Conservation (phyloP, 2,888 invertebrate species). For the Helobdella robusta region DNA sequence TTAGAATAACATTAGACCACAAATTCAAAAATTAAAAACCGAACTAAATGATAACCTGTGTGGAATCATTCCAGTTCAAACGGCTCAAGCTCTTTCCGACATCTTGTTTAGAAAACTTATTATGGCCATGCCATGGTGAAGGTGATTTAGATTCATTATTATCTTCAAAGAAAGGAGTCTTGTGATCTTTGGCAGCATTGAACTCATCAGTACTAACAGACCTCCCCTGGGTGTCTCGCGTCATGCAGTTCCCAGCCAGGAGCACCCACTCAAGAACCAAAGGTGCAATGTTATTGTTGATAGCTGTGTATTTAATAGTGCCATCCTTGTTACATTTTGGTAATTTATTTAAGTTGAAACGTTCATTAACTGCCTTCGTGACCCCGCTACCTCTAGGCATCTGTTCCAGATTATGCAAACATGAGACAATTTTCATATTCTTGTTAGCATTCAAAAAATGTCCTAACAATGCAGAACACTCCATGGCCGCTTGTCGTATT, state of each 20-base stretch:
- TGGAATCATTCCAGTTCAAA: not conserved
- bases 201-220: not conserved
- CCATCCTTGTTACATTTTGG: conserved; percentile 10
- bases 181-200: too few relatives aligned
- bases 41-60: not conserved
- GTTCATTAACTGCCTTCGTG: not conserved
- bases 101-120: not conserved
- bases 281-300: not conserved
- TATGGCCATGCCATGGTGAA: not conserved
- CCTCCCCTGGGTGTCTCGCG: not conserved
- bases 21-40: too few relatives aligned
- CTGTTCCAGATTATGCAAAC: not conserved
- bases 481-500: conserved; percentile 68
- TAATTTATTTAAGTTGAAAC: not conserved
- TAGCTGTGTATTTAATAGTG: conserved; percentile 8
- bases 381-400: conserved; percentile 5
- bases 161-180: too few relatives aligned
- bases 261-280: conserved; percentile 20
- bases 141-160: not conserved
- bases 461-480: conserved; percentile 67
- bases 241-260: conserved; percentile 5
- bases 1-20: too few relatives aligned
- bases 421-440: not conserved
- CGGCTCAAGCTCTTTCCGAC: conserved; percentile 1
- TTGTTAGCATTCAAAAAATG: conserved; percentile 57